A percentile compares a stretch with the other conserved stretches of the same genome.
These are phyloP conservation scores for Rhineura floridana DNA, from an alignment of 2,113 vertebrate genomes.

Conservation along the genomic window DNA sequence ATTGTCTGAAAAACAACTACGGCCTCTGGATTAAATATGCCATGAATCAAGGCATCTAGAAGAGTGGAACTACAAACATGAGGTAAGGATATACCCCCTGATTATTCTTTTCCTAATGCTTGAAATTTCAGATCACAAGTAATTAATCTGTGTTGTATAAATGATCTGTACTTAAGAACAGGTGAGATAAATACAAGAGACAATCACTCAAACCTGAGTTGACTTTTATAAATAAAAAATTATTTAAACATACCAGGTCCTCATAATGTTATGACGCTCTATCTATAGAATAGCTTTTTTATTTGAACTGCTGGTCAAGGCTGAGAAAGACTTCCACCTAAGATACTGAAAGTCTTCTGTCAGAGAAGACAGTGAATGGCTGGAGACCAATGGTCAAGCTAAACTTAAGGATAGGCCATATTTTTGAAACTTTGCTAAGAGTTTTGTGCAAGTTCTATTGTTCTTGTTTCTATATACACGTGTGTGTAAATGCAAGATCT, in stretches of 20 bases:
- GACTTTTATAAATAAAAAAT: neutral
- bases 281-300: neutral
- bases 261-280: neutral
- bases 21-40: neutral
- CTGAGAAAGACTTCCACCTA: neutral
- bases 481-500: constrained; percentile 42
- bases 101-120: neutral
- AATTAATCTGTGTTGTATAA: neutral
- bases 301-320: neutral
- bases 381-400: neutral
- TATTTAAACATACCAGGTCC: neutral
- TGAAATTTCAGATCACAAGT: neutral
- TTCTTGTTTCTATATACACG: constrained; percentile 45
- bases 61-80: neutral
- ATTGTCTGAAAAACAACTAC: neutral
- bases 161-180: neutral
- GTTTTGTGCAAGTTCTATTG: constrained; percentile 13
- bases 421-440: constrained; percentile 43
- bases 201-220: neutral
- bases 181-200: neutral
- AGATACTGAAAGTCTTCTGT: neutral
- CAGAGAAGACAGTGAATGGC: neutral
- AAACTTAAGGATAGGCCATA: constrained; percentile 47
- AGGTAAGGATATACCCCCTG: neutral
- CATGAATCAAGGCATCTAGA: neutral